Evolutionary conservation across 2,113 vertebrate species (phyloP), one percentile per base, ranked within the genome.

Genomic region (Morone chrysops): DNA sequence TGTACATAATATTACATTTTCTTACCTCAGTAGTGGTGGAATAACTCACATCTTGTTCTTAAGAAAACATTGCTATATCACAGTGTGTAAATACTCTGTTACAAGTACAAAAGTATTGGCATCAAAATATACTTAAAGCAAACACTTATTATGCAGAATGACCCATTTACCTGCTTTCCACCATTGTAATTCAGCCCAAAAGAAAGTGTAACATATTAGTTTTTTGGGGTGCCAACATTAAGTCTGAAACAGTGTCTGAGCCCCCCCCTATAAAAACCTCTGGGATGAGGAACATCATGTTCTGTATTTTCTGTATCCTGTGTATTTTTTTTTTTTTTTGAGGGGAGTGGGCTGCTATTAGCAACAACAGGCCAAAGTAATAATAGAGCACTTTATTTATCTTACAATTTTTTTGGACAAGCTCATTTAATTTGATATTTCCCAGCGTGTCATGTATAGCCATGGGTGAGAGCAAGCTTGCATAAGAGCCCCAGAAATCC

Each of bases 391-490:
- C 70, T 87, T 84, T 93, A 88, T 91, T 90, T 90, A 62, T 86
- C 51, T 70, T 80, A n/a, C 5, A 2, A 0, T 60, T 67, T 86
- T 81, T 81, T 53, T n/a, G 5, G 65, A 56, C 6, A 66, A 87
- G 66, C 84, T 76, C 47, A 82, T 91, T 89, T 88, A 80, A 90
- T 91, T 85, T 87, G 83, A 90, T 83, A 71, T 92, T 90, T 92
- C 89, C 86, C 90, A 82, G 87, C 12, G 17, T 91, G 89, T 85
- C 61, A n/a, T 56, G 72, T 70, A 43, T 43, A 70, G 85, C 31
- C 71, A 68, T 50, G 50, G 57, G 62, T 85, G 65, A 81, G 62
- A 59, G 72, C 16, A 2, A 61, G 62, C 79, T 91, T 92, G 75
- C 60, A 59, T 89, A 83, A 93, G 68, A 92, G 63, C 50, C 66